Conservation (phyloP, 2,113 vertebrate genomes). For the Macquaria ambigua region DNA sequence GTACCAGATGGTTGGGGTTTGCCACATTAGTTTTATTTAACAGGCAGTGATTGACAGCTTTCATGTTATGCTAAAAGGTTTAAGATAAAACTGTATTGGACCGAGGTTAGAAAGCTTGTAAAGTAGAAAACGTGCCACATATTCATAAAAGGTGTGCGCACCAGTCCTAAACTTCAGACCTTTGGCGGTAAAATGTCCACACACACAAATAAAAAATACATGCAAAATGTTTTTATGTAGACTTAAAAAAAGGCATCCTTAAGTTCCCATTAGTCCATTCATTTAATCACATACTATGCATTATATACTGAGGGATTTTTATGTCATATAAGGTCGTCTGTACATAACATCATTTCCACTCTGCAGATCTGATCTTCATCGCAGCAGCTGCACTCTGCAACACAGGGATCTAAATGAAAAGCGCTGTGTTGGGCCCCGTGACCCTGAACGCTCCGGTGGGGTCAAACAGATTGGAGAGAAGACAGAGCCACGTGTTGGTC, state of each 20-base stretch:
- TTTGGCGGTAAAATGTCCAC: no score
- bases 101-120: no score
- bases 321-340: background rate
- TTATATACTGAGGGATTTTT: background rate
- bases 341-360: background rate
- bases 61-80: no score
- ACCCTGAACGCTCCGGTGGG: slow-evolving; percentile 29
- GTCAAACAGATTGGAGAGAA: slow-evolving; percentile 39
- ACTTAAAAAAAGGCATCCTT: background rate
- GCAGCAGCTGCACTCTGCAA: background rate
- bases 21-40: no score
- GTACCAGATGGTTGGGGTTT: no score
- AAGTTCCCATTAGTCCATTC: background rate
- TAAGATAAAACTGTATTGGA: no score
- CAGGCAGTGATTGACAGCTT: no score
- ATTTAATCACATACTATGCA: background rate
- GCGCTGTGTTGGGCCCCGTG: background rate
- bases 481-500: slow-evolving; percentile 32
- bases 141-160: no score
- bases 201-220: background rate
- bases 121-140: no score
- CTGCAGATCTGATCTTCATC: background rate
- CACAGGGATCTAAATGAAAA: slow-evolving; percentile 5
- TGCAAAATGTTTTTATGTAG: background rate
- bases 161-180: no score